Evolutionary conservation across 1,140 invertebrate genomes (phyloP).

Genomic region (Orius insidiosus): DNA sequence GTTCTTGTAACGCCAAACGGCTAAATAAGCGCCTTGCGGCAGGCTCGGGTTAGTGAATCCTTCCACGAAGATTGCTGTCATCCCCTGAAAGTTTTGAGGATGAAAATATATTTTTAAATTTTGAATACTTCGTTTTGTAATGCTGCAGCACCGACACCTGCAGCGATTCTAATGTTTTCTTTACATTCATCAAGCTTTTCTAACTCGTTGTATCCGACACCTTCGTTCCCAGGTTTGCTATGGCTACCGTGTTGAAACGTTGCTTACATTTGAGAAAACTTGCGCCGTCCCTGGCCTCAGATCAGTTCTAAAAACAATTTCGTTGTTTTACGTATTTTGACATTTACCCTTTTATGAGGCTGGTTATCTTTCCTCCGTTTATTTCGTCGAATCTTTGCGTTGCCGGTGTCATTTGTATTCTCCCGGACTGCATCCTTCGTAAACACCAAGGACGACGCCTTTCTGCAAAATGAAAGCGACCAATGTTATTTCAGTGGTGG

Average conservation of each 20-base stretch:
- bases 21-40: slow-evolving; percentile 46
- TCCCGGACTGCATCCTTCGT: slow-evolving; percentile 10
- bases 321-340: background rate
- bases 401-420: slow-evolving; percentile 12
- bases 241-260: slow-evolving; percentile 40
- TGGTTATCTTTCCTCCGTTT: slow-evolving; percentile 7
- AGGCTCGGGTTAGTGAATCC: slow-evolving; percentile 49
- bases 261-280: slow-evolving; percentile 42
- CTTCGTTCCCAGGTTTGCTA: slow-evolving; percentile 49
- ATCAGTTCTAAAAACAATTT: slow-evolving; percentile 6
- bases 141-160: slow-evolving; percentile 34
- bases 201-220: slow-evolving; percentile 37
- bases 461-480: slow-evolving; percentile 11
- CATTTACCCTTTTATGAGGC: slow-evolving; percentile 7
- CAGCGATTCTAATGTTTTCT: slow-evolving; percentile 42
- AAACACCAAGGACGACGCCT: slow-evolving; percentile 15
- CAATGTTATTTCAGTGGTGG: no score
- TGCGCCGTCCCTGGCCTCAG: slow-evolving; percentile 2
- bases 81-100: slow-evolving; percentile 22
- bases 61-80: slow-evolving; percentile 40
- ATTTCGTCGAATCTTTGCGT: slow-evolving; percentile 8
- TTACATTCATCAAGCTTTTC: slow-evolving; percentile 51
- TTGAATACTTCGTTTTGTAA: slow-evolving; percentile 30
- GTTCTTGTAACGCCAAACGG: slow-evolving; percentile 46
- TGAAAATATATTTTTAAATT: no score